Percentiles rank a stretch among this genome's conserved stretches.
phyloP scores from a whole-genome alignment of 2,797 vertebrate genomes.

The Syngnathus acus region DNA sequence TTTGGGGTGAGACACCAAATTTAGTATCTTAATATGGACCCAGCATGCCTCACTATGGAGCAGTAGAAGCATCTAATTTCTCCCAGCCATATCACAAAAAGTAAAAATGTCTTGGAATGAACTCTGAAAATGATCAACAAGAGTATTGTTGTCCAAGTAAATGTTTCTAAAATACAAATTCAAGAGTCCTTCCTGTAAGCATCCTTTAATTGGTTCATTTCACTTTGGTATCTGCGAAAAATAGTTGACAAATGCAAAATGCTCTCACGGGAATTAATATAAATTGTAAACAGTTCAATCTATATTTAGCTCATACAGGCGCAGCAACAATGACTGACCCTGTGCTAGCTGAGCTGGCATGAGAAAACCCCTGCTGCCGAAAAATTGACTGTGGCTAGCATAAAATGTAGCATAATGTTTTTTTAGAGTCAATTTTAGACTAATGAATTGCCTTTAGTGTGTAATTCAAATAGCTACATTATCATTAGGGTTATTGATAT shows the following conservation, averaged over 20 bases:
- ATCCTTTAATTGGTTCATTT: background rate
- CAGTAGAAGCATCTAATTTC: constrained; percentile 2
- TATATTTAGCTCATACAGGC: no score
- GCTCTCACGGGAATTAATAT: background rate
- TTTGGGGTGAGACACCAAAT: background rate
- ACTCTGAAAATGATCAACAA: background rate
- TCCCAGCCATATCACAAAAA: constrained; percentile 6
- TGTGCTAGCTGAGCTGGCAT: background rate
- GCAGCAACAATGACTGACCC: background rate
- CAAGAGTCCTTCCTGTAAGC: background rate
- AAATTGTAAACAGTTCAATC: background rate
- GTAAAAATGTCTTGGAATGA: background rate
- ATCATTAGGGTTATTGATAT: background rate
- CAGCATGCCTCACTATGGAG: background rate
- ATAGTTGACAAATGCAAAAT: background rate
- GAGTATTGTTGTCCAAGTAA: background rate
- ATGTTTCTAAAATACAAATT: background rate
- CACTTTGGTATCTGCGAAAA: background rate
- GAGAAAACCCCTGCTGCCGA: background rate
- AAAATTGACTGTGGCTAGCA: no score
- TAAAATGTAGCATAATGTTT: background rate
- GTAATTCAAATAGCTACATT: background rate
- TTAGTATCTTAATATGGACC: background rate
- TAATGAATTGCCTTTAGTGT: background rate
- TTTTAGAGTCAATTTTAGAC: background rate